phyloP scores from a whole-genome alignment of 2,113 vertebrate genomes.

The Progne subis region DNA sequence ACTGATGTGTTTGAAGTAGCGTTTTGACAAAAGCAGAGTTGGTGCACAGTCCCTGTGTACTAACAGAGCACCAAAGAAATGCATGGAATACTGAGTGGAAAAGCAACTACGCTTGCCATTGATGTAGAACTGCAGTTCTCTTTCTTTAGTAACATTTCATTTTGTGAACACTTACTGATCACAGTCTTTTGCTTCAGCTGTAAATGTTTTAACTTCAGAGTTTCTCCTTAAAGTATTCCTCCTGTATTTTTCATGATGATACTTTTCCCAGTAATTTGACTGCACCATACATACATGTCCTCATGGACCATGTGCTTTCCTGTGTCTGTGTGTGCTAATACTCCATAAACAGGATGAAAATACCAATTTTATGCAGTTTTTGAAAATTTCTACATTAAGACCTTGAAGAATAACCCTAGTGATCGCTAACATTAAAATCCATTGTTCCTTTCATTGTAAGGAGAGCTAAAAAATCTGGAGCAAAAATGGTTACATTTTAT shows the following conservation, averaged over 20 bases:
- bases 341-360: background rate
- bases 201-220: conserved; percentile 9
- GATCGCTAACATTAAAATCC: background rate
- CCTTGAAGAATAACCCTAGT: background rate
- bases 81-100: conserved; percentile 76
- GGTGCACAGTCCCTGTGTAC: conserved; percentile 55
- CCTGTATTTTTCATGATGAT: background rate
- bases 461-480: conserved; percentile 38
- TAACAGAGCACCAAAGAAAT: conserved; percentile 68
- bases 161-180: conserved; percentile 42
- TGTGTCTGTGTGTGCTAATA: background rate
- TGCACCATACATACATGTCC: background rate
- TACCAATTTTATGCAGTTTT: background rate
- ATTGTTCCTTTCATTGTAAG: background rate
- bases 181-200: conserved; percentile 44
- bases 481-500: background rate
- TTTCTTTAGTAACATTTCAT: conserved; percentile 21
- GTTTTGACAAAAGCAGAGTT: conserved; percentile 46
- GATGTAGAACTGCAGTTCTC: conserved; percentile 83
- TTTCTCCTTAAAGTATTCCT: conserved; percentile 42
- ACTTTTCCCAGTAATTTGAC: background rate
- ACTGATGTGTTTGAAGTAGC: conserved; percentile 36
- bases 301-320: background rate
- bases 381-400: background rate
- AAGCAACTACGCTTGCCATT: conserved; percentile 93